Percentiles rank a stretch among this genome's conserved stretches.
These are phyloP conservation scores for Prosapia bicincta DNA, from an alignment of 2,888 invertebrate species.

Conservation along the genomic window DNA sequence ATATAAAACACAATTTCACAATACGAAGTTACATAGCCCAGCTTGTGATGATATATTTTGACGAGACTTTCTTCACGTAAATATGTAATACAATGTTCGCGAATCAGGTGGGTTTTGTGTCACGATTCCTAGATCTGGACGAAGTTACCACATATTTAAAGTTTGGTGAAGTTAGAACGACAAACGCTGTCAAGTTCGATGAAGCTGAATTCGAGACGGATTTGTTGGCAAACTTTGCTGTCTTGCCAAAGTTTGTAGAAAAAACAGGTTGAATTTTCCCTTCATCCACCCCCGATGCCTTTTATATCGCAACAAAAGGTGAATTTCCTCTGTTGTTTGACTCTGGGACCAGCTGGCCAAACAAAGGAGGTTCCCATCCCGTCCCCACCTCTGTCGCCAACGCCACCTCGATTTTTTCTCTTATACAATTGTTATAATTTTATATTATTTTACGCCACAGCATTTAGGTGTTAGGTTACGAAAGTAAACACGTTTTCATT, in stretches of 20 bases:
- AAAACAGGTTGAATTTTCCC: background rate
- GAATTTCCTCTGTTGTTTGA: background rate
- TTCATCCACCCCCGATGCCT: background rate
- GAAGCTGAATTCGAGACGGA: background rate
- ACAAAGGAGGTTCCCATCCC: background rate
- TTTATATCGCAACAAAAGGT: constrained; percentile 2
- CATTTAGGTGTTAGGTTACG: background rate
- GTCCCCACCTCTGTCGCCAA: background rate
- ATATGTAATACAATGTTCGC: no score
- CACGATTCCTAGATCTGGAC: background rate
- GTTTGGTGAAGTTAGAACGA: background rate
- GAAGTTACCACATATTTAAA: background rate
- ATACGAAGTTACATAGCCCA: no score
- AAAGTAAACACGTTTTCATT: no score
- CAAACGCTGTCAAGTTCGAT: background rate
- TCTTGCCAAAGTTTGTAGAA: background rate
- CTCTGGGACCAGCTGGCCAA: background rate
- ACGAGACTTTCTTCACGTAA: no score
- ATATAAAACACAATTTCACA: no score
- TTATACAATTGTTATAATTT: background rate
- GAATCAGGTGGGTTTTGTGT: background rate
- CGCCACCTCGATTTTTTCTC: background rate
- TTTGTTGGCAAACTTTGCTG: background rate
- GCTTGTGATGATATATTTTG: no score
- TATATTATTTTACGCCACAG: background rate